A percentile compares a stretch with the other conserved stretches of the same genome.
These are phyloP conservation scores for Hyperoodon ampullatus DNA, from an alignment of 2,113 vertebrate species.

Conservation along the genomic window DNA sequence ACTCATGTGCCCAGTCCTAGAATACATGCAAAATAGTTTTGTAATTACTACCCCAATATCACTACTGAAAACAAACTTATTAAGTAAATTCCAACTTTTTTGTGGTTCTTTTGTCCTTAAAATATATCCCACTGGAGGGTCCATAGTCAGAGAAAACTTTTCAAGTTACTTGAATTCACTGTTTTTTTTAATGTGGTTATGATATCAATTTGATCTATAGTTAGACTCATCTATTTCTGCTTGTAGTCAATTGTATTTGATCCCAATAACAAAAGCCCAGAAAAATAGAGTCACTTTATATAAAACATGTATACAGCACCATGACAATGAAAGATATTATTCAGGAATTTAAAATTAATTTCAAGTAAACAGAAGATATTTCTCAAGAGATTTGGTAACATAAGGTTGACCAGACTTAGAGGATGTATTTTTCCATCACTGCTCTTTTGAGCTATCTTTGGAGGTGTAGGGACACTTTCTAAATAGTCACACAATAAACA, in stretches of 20 bases:
- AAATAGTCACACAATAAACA: background rate
- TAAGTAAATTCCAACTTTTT: background rate
- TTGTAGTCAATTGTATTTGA: background rate
- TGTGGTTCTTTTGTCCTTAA: background rate
- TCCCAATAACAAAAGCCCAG: background rate
- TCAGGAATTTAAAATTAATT: background rate
- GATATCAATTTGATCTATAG: rapidly evolving
- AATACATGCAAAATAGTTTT: background rate
- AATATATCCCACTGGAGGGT: background rate
- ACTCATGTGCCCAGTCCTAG: background rate
- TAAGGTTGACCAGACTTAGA: background rate
- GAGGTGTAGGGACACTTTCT: background rate
- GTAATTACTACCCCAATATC: background rate
- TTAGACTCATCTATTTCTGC: background rate
- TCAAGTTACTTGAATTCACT: background rate
- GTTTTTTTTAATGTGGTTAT: background rate
- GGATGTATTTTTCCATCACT: background rate
- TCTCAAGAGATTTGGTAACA: too few relatives aligned
- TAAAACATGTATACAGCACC: background rate
- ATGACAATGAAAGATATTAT: background rate
- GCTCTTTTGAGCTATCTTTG: background rate
- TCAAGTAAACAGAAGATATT: background rate
- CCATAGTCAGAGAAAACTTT: background rate
- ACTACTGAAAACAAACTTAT: background rate
- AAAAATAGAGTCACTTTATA: background rate